phyloP scores from a whole-genome alignment of 2,113 vertebrate species.

The Planiliza haematocheilus region DNA sequence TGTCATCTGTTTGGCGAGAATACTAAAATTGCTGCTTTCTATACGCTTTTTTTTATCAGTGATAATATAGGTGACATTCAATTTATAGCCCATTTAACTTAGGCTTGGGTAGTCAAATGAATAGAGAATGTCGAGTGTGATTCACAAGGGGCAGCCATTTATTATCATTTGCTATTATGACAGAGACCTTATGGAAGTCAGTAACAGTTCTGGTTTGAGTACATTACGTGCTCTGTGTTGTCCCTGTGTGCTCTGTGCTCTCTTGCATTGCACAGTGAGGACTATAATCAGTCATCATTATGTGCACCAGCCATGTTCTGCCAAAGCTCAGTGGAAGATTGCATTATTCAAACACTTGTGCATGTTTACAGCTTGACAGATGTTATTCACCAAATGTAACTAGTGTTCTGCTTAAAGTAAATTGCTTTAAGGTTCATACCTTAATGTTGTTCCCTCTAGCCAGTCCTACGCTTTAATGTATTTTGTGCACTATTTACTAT shows the following conservation, averaged over 20 bases:
- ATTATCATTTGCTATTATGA: constrained; percentile 47
- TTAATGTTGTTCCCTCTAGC: background rate
- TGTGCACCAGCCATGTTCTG: constrained; percentile 39
- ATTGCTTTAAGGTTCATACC: background rate
- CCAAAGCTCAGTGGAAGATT: constrained; percentile 20
- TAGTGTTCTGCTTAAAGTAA: background rate
- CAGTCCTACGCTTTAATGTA: background rate
- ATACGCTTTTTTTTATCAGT: background rate
- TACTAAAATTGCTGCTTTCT: background rate
- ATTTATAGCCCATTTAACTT: constrained; percentile 13
- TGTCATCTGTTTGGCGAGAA: constrained; percentile 33
- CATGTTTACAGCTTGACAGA: constrained; percentile 31
- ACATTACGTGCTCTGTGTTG: constrained; percentile 24
- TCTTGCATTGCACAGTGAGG: constrained; percentile 14
- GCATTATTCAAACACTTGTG: constrained; percentile 21
- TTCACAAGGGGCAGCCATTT: constrained; percentile 44
- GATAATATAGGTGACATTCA: background rate
- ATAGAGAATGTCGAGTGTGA: constrained; percentile 18
- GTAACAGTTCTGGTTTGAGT: constrained; percentile 48
- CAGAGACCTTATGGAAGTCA: constrained; percentile 51
- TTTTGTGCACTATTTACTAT: background rate
- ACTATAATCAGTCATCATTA: constrained; percentile 54
- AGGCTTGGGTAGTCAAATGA: constrained; percentile 23
- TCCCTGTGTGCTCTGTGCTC: constrained; percentile 26
- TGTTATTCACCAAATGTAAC: background rate